Conservation (phyloP, 2,797 vertebrate genomes). For the Scyliorhinus canicula region DNA sequence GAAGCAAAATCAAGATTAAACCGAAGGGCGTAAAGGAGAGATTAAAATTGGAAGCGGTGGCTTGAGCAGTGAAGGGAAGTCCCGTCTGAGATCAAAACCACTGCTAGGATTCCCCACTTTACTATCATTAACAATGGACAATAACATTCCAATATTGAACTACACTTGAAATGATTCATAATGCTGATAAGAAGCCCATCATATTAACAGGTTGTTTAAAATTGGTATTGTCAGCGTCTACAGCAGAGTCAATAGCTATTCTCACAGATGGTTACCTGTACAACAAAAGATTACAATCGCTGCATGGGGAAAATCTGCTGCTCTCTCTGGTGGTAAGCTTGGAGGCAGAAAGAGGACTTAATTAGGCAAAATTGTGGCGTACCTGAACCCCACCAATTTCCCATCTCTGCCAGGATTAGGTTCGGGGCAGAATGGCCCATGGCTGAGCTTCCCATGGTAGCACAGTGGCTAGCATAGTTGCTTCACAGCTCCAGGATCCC, state of each 20-base stretch:
- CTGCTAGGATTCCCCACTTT: not conserved
- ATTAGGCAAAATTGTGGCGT: no score
- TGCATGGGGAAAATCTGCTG: no score
- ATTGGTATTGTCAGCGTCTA: not conserved
- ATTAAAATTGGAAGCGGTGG: not conserved
- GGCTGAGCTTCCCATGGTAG: no score
- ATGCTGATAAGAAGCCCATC: not conserved
- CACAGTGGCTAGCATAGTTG: no score
- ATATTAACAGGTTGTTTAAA: not conserved
- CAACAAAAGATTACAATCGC: constrained; percentile 43
- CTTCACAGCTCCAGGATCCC: no score
- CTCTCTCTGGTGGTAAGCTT: no score
- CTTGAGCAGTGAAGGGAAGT: not conserved
- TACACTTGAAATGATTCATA: not conserved
- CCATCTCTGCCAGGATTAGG: no score
- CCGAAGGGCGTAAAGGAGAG: not conserved
- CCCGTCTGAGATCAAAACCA: not conserved
- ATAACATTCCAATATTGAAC: not conserved
- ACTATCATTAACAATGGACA: not conserved
- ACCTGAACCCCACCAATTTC: no score
- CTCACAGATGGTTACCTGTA: constrained; percentile 43
- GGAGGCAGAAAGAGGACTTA: no score
- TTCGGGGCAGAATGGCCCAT: no score
- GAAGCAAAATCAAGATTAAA: not conserved
- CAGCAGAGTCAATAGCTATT: constrained; percentile 42